A percentile compares a stretch with the other conserved stretches of the same genome.
Conservation (phyloP, 30 jellyfish, hydroid and myxozoan genomes). For the Calvadosia cruxmelitensis region DNA sequence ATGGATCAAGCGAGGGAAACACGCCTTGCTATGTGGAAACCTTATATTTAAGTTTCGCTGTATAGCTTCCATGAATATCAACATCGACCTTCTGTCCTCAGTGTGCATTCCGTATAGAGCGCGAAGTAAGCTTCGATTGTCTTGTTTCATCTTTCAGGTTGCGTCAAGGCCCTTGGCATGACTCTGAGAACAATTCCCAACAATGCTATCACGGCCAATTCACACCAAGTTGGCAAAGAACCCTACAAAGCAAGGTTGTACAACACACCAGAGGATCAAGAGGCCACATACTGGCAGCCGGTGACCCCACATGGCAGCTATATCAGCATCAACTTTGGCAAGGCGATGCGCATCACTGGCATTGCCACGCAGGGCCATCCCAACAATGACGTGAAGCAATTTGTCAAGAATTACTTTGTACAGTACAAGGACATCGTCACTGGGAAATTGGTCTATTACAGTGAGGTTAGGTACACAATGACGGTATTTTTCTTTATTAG, state of each 20-base stretch:
- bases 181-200: conserved; percentile 36
- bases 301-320: neutral
- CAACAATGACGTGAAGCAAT: conserved; percentile 22
- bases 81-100: neutral
- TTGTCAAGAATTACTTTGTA: conserved; percentile 38
- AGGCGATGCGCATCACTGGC: conserved; percentile 53
- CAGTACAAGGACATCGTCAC: conserved; percentile 16
- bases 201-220: conserved; percentile 39
- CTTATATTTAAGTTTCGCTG: too few relatives aligned
- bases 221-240: conserved; percentile 27
- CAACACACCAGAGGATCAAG: conserved; percentile 28
- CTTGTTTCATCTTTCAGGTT: conserved; percentile 23
- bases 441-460: conserved; percentile 18
- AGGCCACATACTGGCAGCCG: too few relatives aligned
- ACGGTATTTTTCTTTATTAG: too few relatives aligned
- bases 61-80: too few relatives aligned
- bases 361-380: conserved; percentile 93
- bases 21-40: too few relatives aligned
- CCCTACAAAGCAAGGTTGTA: conserved; percentile 56
- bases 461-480: neutral
- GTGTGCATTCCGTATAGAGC: neutral
- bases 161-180: conserved; percentile 77
- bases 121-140: neutral
- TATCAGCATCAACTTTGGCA: conserved; percentile 15
- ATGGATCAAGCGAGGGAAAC: too few relatives aligned